These are phyloP conservation scores for Dendrocincla fuliginosa DNA, from an alignment of 2,797 vertebrate species.

Conservation along the genomic window DNA sequence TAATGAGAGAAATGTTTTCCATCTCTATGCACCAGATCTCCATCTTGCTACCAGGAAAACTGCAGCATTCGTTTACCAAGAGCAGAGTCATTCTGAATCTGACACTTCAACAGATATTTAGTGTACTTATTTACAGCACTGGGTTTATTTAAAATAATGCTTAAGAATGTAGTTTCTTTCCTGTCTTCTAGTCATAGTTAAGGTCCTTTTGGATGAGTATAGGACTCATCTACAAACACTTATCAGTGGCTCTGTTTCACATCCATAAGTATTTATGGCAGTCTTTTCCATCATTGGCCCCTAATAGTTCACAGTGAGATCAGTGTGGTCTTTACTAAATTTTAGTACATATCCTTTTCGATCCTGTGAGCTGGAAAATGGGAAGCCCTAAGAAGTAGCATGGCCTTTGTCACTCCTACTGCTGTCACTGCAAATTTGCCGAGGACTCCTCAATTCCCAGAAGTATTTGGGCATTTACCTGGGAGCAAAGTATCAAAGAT, in stretches of 20 bases:
- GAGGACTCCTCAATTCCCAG: not conserved
- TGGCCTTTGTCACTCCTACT: not conserved
- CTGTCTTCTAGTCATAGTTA: not conserved
- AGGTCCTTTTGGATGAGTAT: not conserved
- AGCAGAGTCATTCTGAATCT: not conserved
- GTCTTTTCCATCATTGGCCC: not conserved
- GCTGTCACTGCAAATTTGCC: not conserved
- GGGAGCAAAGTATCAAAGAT: not conserved
- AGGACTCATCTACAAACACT: not conserved
- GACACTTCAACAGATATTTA: not conserved
- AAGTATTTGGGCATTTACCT: not conserved
- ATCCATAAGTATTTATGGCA: not conserved
- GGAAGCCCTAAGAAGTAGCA: not conserved
- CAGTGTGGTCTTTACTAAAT: not conserved
- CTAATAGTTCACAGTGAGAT: not conserved
- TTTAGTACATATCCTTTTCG: not conserved
- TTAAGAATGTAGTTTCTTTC: not conserved
- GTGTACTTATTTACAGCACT: not conserved
- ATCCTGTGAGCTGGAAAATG: not conserved
- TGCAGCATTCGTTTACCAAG: not conserved
- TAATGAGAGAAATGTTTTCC: slow-evolving; percentile 40
- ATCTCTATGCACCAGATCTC: slow-evolving; percentile 10
- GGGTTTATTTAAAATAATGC: not conserved
- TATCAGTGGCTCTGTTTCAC: not conserved
- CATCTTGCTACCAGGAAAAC: slow-evolving; percentile 23